Evolutionary conservation across 2,113 vertebrate genomes (phyloP).

Genomic region (Ailurus styani): DNA sequence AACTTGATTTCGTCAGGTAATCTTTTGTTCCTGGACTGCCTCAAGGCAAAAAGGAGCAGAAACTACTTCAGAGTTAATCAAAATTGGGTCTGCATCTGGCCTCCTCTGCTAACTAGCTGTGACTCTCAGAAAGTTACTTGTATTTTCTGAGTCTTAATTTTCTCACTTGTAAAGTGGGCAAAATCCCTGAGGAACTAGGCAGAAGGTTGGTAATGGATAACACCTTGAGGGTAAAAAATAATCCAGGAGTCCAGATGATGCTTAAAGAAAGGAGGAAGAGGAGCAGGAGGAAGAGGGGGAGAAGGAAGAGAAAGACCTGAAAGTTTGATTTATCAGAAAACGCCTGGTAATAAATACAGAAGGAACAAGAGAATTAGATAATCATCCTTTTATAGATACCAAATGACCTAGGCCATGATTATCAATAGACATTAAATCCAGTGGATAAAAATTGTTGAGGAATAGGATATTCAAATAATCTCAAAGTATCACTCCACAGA

Average conservation of each 20-base stretch:
- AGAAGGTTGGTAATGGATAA: not conserved
- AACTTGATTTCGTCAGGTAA: not conserved
- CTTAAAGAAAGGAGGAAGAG: accelerated
- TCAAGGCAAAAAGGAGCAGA: not conserved
- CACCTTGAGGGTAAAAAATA: not conserved
- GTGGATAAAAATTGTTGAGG: not conserved
- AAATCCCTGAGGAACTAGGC: not conserved
- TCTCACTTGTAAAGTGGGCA: not conserved
- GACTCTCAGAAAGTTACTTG: not conserved
- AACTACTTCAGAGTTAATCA: not conserved
- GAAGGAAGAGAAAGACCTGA: not conserved
- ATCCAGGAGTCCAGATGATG: not conserved
- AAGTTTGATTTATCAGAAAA: not conserved
- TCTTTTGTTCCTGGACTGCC: not conserved
- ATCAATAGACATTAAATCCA: not conserved
- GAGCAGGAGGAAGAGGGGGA: not conserved
- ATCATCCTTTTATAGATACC: not conserved
- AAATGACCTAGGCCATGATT: not conserved
- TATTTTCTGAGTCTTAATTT: not conserved
- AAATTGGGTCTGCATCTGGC: not conserved
- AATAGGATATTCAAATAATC: not conserved
- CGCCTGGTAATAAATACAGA: not conserved
- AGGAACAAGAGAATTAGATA: not conserved
- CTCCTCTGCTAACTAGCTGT: not conserved
- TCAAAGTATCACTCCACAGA: not conserved